Evolutionary conservation across 2,888 invertebrate species (phyloP), one percentile per base, ranked within the genome.

Genomic region (Lapara coniferarum): DNA sequence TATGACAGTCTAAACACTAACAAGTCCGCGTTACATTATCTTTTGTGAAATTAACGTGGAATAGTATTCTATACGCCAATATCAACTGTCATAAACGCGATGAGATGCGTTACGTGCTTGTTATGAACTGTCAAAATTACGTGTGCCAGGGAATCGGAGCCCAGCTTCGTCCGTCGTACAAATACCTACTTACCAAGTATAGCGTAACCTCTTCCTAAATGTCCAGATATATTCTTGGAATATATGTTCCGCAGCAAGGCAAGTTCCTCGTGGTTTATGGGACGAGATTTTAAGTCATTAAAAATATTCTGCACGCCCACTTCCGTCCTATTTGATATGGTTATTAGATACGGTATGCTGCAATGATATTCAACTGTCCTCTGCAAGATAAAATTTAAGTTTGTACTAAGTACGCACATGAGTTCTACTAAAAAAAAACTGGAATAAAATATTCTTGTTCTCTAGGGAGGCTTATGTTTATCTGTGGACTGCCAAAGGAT

Each of bases 231-330:
- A 59, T 72, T 84, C 0, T 70, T 75, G 53, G 75, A 69, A 55
- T 89, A 87, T 8, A 89, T 85, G 44, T 89, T 86, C 67, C 85
- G 85, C 0, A 88, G 73, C 2, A 89, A 71, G 0, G 85, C 86
- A 16, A 89, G 53, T 63, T 89, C 84, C 55, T 89, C 89, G 0
- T 86, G 80, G 58, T 89, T 88, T 10, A 89, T 73, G 0, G 85
- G 79, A 0, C 79, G 81, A 6, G 83, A 80, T 73, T 88, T 87
- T 3, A 89, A 70, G 10, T 85, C 75, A 0, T 80, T 69, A 0
- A 86, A 49, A n/a, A 89, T 76, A 14, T 79, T 78, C 5, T 75
- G 69, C 0, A 89, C 85, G 0, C 82, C 75, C 0, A 77, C 71
- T 49, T 89, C 86, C 52, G 84, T 85, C 71, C 89, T 79, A 2